phyloP scores from a whole-genome alignment of 2,113 vertebrate genomes.

The Oryctolagus cuniculus region mOryCun1.1 NC_091450.1:65921001-65921500 shows the following conservation, averaged over 20 bases:
- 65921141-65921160: conserved; percentile 91
- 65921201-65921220: too few relatives aligned
- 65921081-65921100: conserved; percentile 94
- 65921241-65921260: too few relatives aligned
- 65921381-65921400: conserved; percentile 95
- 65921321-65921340: rapidly evolving
- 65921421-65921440: conserved; percentile 98
- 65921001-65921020: background rate
- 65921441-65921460: conserved; percentile 99
- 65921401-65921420: conserved; percentile 95
- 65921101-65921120: conserved; percentile 98
- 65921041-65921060: conserved; percentile 88
- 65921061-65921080: conserved; percentile 96
- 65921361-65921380: conserved; percentile 98
- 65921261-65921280: background rate
- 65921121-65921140: conserved; percentile 93
- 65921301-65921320: background rate
- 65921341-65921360: conserved; percentile 96
- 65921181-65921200: conserved; percentile 87
- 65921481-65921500: conserved; percentile 98
- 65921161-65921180: conserved; percentile 94
- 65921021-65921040: background rate
- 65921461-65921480: conserved; percentile 98
- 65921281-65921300: background rate
- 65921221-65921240: background rate